Evolutionary conservation across 2,888 invertebrate genomes (phyloP), one percentile per base, ranked within the genome.

Genomic region (Drosophila leonis): DNA sequence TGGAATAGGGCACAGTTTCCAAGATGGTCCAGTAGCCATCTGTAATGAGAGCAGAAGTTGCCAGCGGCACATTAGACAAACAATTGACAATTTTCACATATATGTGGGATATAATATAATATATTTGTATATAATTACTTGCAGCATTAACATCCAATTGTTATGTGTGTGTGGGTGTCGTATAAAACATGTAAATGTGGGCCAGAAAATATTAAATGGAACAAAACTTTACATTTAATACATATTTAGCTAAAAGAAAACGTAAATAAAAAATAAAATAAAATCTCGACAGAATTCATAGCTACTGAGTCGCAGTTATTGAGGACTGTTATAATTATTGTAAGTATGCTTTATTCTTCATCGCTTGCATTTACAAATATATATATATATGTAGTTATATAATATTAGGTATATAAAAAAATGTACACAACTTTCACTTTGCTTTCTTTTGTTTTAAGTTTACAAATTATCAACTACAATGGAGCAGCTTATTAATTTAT

Each of bases 11-110:
- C 64, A 93, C 92, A 1, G 93, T 92, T 68, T 93, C 92, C 64
- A 93, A 64, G 42, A 93, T 93, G 13, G 92, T 93, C 92, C 92
- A 93, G 66, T 93, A 93, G 49, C 92, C 92, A 77, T 92, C 92
- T 84, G 80, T 39, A 84, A 84, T 41, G 42, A 81, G 24, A 69
- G 3, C 15, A 73, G 52, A 9, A 13, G 24, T 48, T n/a, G 27
- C 27, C 24, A 49, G 27, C 27, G 51, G 37, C 15, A 42, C 33
- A 55, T 63, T 54, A 72, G 51, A 48, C 12, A 54, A 27, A 15
- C 18, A 41, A 15, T 13, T 29, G 15, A 5, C 3, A 27, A 2
- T 27, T 7, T n/a, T 33, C n/a, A n/a, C n/a, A n/a, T n/a, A n/a
- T 2, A 24, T 10, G 20, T 29, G 31, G 15, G 15, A n/a, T 37